These are phyloP conservation scores for Papio anubis DNA, from an alignment of 2,113 vertebrate species.

Conservation along the genomic window DNA sequence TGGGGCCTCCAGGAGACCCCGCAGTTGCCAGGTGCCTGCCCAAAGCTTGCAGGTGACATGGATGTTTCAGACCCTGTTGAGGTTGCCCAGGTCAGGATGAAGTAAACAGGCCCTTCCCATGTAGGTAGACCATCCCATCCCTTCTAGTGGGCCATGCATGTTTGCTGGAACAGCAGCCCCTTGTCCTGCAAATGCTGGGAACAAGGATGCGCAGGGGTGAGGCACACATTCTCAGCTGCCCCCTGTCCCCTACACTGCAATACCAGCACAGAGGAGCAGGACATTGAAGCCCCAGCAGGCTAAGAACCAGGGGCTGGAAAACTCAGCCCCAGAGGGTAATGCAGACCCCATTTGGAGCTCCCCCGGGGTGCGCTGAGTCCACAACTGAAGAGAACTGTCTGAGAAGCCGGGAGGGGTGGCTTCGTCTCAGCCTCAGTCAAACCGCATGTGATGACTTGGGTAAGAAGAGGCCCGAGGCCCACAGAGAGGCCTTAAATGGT, in stretches of 20 bases:
- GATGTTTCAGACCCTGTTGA: neutral
- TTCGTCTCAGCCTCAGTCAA: neutral
- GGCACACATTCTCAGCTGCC: accelerated
- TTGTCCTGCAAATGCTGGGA: neutral
- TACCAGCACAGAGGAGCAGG: neutral
- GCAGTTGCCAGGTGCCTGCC: neutral
- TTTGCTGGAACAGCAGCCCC: neutral
- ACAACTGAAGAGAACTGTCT: neutral
- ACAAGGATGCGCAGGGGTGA: accelerated
- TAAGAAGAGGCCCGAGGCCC: neutral
- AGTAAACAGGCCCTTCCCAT: neutral
- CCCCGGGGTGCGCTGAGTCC: accelerated
- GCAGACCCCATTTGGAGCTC: neutral
- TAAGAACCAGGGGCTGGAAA: neutral
- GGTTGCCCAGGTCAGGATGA: neutral
- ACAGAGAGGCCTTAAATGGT: neutral
- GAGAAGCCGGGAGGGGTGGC: neutral
- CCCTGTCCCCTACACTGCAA: neutral
- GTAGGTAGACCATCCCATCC: no score
- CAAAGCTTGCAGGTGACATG: no score
- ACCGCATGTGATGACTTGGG: accelerated
- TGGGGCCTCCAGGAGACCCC: neutral
- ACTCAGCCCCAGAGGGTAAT: neutral
- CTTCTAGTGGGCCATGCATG: accelerated
- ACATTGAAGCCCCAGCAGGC: neutral